These are phyloP conservation scores for Leptoteleia sp. DNA, from an alignment of 1,140 invertebrate species.

Conservation along the genomic window DNA sequence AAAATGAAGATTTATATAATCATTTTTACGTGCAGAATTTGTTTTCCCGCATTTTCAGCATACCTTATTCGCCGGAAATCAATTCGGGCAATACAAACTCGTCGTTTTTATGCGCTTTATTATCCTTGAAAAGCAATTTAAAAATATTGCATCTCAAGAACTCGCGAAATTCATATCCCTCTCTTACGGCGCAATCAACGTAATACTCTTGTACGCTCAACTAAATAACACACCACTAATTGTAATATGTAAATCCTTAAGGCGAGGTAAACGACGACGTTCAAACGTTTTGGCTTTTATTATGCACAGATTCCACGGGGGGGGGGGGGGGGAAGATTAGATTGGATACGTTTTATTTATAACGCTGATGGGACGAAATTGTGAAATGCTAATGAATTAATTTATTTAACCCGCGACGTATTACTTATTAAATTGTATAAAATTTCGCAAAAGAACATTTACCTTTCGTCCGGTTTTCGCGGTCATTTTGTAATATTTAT, in stretches of 20 bases:
- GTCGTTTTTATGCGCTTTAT: constrained; percentile 35
- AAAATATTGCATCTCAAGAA: constrained; percentile 54
- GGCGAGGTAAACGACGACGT: constrained; percentile 4
- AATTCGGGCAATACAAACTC: constrained; percentile 41
- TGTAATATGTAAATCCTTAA: constrained; percentile 33
- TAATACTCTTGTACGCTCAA: constrained; percentile 29
- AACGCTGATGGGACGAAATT: too few relatives aligned
- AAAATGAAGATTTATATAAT: constrained; percentile 57
- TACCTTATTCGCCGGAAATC: constrained; percentile 51
- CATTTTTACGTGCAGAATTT: constrained; percentile 55
- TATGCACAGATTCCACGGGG: not conserved
- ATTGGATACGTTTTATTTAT: too few relatives aligned
- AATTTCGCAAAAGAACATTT: too few relatives aligned
- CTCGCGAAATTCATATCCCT: constrained; percentile 35
- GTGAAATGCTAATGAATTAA: too few relatives aligned
- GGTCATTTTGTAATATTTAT: too few relatives aligned
- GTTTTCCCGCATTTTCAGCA: constrained; percentile 55
- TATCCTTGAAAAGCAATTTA: constrained; percentile 51
- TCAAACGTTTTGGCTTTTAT: constrained; percentile 7
- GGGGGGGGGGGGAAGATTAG: too few relatives aligned
- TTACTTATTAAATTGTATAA: too few relatives aligned
- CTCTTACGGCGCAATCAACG: constrained; percentile 21
- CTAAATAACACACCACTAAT: constrained; percentile 32
- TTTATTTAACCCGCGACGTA: too few relatives aligned
- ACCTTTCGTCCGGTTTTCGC: too few relatives aligned